Base-by-base conservation (phyloP, 2,113 vertebrate genomes). In the Hippopotamus amphibius region DNA sequence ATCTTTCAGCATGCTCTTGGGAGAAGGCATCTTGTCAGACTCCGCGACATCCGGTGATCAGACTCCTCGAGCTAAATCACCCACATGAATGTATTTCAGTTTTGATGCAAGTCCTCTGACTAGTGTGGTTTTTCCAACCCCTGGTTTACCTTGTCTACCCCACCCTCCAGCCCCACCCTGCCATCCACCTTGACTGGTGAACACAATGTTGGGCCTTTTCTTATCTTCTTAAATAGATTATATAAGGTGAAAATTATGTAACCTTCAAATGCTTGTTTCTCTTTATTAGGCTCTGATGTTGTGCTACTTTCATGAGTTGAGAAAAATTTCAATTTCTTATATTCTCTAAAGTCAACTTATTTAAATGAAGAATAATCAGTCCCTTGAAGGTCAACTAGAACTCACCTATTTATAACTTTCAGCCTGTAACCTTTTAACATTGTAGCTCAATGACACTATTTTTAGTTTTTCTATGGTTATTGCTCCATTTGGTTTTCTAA, bases 71-170 rank as follows among this genome's bases (percentile, higher is more conserved):
- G 99, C 99, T 6, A 99, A 66, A 61, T 93, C 63, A 48, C 37
- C 99, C n/a, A 99, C 98, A 41, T 99, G 99, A 63, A 99, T 50
- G 4, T 99, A 99, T 4, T 85, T 98, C 87, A 99, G 98, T 10
- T 17, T 17, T 55, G 53, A 16, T 55, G 53, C 16, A 61, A 99
- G 98, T 69, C 99, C 99, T 98, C 99, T 99, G 7, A 99, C 99
- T 0, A 99, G 96, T 0, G 99, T 99, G 21, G 99, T 99, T 95
- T 99, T 99, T 19, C 99, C 99, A n/a, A 99, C 99, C 0, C 99
- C 99, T 0, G 99, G 99, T 6, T 99, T 99, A 71, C 99, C 99
- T 99, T 89, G 68, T n/a, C 46, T 37, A 24, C 15, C 37, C 33
- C 12, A 26, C 15, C 28, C 57, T 76, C 37, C 37, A n/a, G 69